These are phyloP conservation scores for Anoplopoma fimbria DNA, from an alignment of 2,113 vertebrate genomes.

Conservation along the genomic window DNA sequence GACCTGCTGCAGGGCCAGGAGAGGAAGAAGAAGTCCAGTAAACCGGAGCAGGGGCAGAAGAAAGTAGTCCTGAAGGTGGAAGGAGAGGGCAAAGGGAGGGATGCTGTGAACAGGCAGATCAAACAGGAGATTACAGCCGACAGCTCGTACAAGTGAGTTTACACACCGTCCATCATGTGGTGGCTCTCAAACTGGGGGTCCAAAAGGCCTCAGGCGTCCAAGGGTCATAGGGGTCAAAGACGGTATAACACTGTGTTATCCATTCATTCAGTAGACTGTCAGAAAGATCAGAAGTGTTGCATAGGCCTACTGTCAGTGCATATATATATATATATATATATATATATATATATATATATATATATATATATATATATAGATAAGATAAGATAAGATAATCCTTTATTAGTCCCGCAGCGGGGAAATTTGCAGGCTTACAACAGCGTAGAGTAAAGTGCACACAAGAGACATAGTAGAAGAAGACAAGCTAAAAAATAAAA, in stretches of 20 bases:
- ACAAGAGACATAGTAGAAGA: no score
- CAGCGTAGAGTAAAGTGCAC: no score
- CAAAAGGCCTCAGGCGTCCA: neutral
- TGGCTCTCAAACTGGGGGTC: neutral
- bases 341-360: no score
- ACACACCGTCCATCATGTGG: neutral
- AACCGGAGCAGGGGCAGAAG: slow-evolving; percentile 66
- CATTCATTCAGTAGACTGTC: neutral
- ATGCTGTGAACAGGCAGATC: slow-evolving; percentile 94
- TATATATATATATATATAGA: no score
- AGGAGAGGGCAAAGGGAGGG: slow-evolving; percentile 83
- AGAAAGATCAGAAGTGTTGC: neutral
- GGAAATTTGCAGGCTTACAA: no score
- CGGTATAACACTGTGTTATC: neutral
- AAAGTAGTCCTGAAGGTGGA: slow-evolving; percentile 70
- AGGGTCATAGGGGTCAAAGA: slow-evolving; percentile 10
- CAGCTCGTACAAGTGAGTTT: slow-evolving; percentile 91
- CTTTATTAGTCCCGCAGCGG: no score
- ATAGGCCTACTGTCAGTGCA: no score
- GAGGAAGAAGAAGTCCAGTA: slow-evolving; percentile 70
- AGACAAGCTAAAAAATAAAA: no score
- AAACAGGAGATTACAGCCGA: slow-evolving; percentile 87
- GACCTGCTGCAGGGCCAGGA: slow-evolving; percentile 72
- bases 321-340: no score
- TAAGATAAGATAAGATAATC: no score